A percentile compares a stretch with the other conserved stretches of the same genome.
These are phyloP conservation scores for Cydia pomonella DNA, from an alignment of 1,140 invertebrate species.

Conservation along the genomic window DNA sequence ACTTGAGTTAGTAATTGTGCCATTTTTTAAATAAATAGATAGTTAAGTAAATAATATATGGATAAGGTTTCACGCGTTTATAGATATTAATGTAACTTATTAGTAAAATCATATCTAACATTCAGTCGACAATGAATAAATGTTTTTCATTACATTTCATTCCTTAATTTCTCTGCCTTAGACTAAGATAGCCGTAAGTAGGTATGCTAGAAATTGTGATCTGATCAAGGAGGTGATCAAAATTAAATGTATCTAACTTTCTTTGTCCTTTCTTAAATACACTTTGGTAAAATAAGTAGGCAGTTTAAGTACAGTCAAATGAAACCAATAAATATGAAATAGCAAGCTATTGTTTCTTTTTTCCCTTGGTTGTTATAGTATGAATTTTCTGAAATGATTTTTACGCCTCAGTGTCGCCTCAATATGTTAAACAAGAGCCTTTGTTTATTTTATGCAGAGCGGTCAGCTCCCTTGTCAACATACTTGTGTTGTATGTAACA, in stretches of 20 bases:
- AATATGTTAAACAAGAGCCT: too few relatives aligned
- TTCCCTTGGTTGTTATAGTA: too few relatives aligned
- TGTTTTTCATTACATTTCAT: neutral
- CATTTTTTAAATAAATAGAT: slow-evolving; percentile 1
- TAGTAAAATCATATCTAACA: slow-evolving; percentile 7
- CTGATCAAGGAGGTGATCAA: neutral
- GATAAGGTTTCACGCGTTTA: neutral
- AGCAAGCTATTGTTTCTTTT: neutral
- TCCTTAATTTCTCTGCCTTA: neutral
- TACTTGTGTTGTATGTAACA: too few relatives aligned
- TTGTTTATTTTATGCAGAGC: too few relatives aligned
- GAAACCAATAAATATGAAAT: neutral
- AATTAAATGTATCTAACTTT: neutral
- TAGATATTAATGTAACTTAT: slow-evolving; percentile 4
- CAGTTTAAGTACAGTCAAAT: neutral
- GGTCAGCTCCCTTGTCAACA: too few relatives aligned
- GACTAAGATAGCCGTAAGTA: slow-evolving; percentile 7
- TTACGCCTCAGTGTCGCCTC: too few relatives aligned
- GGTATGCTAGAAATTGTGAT: slow-evolving; percentile 10
- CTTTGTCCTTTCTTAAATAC: neutral
- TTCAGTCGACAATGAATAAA: neutral
- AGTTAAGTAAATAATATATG: neutral
- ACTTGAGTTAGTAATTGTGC: neutral
- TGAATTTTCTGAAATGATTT: too few relatives aligned
- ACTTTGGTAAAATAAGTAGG: slow-evolving; percentile 1